Conservation (phyloP, 2,888 invertebrate species). For the Plebejus melissa region DNA sequence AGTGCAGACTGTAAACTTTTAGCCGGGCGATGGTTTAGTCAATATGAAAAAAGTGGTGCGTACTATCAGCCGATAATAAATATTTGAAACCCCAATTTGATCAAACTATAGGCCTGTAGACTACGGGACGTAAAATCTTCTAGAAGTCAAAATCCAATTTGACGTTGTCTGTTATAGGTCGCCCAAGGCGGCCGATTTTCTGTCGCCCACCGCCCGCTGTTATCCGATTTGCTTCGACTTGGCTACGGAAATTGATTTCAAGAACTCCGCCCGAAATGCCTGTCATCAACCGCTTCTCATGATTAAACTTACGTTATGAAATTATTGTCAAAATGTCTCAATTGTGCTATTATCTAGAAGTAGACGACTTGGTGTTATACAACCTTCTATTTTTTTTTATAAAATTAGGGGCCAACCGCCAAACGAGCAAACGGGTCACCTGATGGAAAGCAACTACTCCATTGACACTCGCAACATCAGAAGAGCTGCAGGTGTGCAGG, state of each 20-base stretch:
- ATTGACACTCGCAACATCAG: too few relatives aligned
- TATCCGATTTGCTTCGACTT: slow-evolving; percentile 60
- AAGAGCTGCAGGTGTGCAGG: too few relatives aligned
- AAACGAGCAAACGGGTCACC: too few relatives aligned
- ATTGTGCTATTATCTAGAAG: neutral
- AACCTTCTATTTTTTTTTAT: too few relatives aligned
- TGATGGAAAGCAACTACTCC: too few relatives aligned
- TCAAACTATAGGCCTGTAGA: neutral
- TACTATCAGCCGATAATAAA: neutral
- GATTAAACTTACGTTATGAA: slow-evolving; percentile 45
- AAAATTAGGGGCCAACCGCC: too few relatives aligned
- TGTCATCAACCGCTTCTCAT: slow-evolving; percentile 54
- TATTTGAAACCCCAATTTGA: neutral
- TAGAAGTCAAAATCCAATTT: slow-evolving; percentile 62
- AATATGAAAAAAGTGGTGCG: too few relatives aligned
- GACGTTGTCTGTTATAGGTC: slow-evolving; percentile 56
- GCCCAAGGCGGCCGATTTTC: slow-evolving; percentile 39
- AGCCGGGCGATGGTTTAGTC: too few relatives aligned
- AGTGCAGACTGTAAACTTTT: too few relatives aligned
- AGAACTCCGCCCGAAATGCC: slow-evolving; percentile 52
- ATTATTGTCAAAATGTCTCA: slow-evolving; percentile 1
- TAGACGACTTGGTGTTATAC: too few relatives aligned
- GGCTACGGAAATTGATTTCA: slow-evolving; percentile 66
- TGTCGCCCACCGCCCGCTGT: slow-evolving; percentile 36
- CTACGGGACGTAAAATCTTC: neutral